These are phyloP conservation scores for Acanthoscelides obtectus DNA, from an alignment of 2,888 invertebrate species.

Conservation along the genomic window DNA sequence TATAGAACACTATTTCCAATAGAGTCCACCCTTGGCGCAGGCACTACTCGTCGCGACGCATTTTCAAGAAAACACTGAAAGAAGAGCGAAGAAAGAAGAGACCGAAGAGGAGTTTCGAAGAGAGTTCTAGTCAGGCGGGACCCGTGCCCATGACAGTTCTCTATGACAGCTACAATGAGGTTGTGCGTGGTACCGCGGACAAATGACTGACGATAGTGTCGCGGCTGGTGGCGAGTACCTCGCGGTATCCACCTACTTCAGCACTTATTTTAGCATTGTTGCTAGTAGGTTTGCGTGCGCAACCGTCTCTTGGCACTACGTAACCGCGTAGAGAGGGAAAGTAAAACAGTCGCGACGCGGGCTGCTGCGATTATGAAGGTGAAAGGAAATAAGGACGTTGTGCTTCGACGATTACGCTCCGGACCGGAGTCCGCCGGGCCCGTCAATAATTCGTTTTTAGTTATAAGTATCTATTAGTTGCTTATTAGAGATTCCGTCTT, in stretches of 20 bases:
- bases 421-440: not conserved
- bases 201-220: constrained; percentile 22
- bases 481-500: too few species aligned
- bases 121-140: not conserved
- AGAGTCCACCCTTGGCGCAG: not conserved
- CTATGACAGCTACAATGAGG: not conserved
- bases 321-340: constrained; percentile 24
- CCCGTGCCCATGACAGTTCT: constrained; percentile 18
- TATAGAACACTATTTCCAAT: not conserved
- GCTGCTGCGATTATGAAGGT: constrained; percentile 12
- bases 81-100: not conserved
- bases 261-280: constrained; percentile 25
- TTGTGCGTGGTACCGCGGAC: not conserved
- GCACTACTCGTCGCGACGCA: not conserved
- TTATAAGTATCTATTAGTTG: not conserved
- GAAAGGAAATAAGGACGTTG: not conserved
- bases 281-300: constrained; percentile 18
- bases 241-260: constrained; percentile 22
- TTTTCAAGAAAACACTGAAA: not conserved
- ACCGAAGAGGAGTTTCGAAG: not conserved
- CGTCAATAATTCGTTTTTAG: not conserved
- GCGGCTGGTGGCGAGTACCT: constrained; percentile 13
- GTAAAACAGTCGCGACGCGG: constrained; percentile 12
- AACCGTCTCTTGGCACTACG: constrained; percentile 11
- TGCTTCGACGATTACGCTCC: not conserved